Base-by-base conservation (phyloP, 2,888 invertebrate species). In the Sinhomidia bicolor region DNA sequence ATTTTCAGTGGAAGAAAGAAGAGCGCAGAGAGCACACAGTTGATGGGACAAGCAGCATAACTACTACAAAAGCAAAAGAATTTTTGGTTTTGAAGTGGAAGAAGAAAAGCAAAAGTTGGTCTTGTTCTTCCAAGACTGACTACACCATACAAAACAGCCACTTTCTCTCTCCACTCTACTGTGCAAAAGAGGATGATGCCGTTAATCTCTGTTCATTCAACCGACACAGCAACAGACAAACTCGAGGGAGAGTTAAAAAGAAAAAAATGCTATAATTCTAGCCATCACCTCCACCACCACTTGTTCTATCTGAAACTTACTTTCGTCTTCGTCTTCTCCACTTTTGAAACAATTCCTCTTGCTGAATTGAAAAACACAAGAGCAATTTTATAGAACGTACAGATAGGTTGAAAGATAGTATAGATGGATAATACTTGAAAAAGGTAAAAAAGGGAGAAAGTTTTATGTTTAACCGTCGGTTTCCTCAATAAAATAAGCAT, bases 141-240 rank as follows among this genome's bases (percentile, higher is more conserved):
- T 51, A 51, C 51, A 10, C n/a, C 51, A 51, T n/a, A n/a, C n/a
- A n/a, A n/a, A n/a, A n/a, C n/a, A n/a, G n/a, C n/a, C n/a, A n/a
- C n/a, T n/a, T n/a, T n/a, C n/a, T n/a, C n/a, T n/a, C n/a, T n/a
- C n/a, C n/a, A n/a, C n/a, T n/a, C n/a, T n/a, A n/a, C 20, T 54
- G 2, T 54, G 47, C 12, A 54, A 6, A 6, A 62, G 60, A 62
- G 1, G 29, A 23, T 65, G 32, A 12, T 29, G 60, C 32, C 71
- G 74, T 84, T 84, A 84, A 84, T 84, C 84, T 84, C 74, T 84
- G 84, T 47, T 74, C 84, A 84, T 84, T 84, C 47, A 84, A 84
- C 41, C 76, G 41, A 74, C 57, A 62, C 76, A 84, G 74, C 60
- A 84, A 41, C 76, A 57, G 60, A 57, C 74, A 84, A 44, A 76